Base-by-base conservation (phyloP, 2,113 vertebrate genomes). In the Polypterus senegalus region DNA sequence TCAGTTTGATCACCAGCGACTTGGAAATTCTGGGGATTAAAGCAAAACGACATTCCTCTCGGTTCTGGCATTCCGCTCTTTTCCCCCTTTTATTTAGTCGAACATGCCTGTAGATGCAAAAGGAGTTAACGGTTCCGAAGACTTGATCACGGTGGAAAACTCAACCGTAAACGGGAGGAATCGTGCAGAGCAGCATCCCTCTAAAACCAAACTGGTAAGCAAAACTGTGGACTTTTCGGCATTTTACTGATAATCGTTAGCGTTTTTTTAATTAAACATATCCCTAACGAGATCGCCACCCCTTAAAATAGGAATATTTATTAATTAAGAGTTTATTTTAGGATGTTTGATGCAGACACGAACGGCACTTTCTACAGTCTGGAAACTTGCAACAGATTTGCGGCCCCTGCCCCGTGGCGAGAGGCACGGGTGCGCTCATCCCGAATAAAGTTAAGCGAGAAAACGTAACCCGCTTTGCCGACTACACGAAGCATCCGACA, bases 201-300 rank as follows among this genome's bases (percentile, higher is more conserved):
- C 10, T 5, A 60, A 58, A 49, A 64, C 59, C 9, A 63, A 64
- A 46, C 44, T 61, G 57, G 66, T 68, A 58, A 68, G 66, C 57
- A 54, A 27, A 44, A 52, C 10, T 7, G 6, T 9, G 6, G 9
- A 27, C 43, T 51, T 10, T 53, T 47, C 46, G 27, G 27, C 27
- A 27, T 2, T 27, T 27, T 27, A 27, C 27, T 27, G 2, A 27
- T 27, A 27, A 27, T 27, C 2, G 27, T 48, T 3, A 48, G 11
- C 11, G 46, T 27, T 60, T 27, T 27, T 58, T 58, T 9, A 58
- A 3, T 9, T 8, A 47, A 53, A 55, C 4, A 5, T 10, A 5
- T 5, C 3, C 5, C 43, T 10, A 10, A 55, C 5, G 54, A 10
- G 10, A 11, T 55, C 54, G 4, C 54, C 6, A 8, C 3, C 9